phyloP scores from a whole-genome alignment of 1,140 invertebrate genomes.

The Danaus melanippus region DNA sequence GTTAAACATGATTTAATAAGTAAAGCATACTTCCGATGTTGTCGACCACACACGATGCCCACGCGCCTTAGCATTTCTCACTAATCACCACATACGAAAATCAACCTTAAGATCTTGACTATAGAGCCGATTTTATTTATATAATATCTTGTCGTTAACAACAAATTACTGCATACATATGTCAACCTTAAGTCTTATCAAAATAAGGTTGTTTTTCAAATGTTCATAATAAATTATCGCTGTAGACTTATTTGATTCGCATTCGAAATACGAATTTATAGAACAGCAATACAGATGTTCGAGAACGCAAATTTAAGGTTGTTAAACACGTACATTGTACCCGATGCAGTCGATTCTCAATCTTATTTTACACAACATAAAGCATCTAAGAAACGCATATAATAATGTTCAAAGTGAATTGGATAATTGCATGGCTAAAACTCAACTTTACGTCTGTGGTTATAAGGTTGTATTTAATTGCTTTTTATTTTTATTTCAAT shows the following conservation, averaged over 20 bases:
- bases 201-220: too few relatives aligned
- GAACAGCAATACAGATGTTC: too few relatives aligned
- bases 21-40: conserved; percentile 35
- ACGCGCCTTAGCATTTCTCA: conserved; percentile 26
- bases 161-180: too few relatives aligned
- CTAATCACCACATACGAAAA: not conserved
- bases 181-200: too few relatives aligned
- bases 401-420: too few relatives aligned
- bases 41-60: conserved; percentile 51
- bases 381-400: too few relatives aligned
- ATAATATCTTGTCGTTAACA: too few relatives aligned
- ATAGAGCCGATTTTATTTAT: not conserved
- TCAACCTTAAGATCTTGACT: not conserved
- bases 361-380: too few relatives aligned
- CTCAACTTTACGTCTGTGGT: conserved; percentile 14
- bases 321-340: not conserved
- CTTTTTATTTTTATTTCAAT: conserved; percentile 16
- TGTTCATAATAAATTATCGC: too few relatives aligned
- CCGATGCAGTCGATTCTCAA: too few relatives aligned
- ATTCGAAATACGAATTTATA: too few relatives aligned
- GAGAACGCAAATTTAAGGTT: conserved; percentile 3
- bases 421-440: not conserved
- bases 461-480: conserved; percentile 8
- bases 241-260: too few relatives aligned
- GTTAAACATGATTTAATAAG: conserved; percentile 18